phyloP scores from a whole-genome alignment of 2,888 invertebrate species.

The Argyra leucocephala region DNA sequence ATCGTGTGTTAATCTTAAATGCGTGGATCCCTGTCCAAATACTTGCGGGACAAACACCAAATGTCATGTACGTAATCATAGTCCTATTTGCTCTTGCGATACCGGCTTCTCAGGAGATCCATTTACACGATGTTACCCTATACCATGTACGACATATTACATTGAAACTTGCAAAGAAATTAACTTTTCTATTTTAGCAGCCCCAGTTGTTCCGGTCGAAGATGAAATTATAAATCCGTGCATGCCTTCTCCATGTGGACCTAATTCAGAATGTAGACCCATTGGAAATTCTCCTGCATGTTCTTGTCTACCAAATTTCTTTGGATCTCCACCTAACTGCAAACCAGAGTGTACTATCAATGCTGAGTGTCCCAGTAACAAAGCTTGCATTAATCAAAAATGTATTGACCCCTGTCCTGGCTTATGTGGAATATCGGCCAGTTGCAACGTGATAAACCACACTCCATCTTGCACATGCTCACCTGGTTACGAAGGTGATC shows the following conservation, averaged over 20 bases:
- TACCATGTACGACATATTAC: slow-evolving; percentile 47
- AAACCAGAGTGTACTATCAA: slow-evolving; percentile 71
- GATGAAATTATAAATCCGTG: slow-evolving; percentile 48
- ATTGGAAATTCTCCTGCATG: slow-evolving; percentile 57
- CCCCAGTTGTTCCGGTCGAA: slow-evolving; percentile 30
- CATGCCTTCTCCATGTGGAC: slow-evolving; percentile 56
- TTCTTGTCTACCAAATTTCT: slow-evolving; percentile 50
- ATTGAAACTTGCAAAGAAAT: not conserved
- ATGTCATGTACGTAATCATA: slow-evolving; percentile 68
- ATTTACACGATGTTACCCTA: slow-evolving; percentile 51
- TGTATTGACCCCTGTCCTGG: slow-evolving; percentile 62
- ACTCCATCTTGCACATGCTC: slow-evolving; percentile 58
- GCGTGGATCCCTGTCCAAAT: slow-evolving; percentile 61
- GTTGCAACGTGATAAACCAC: slow-evolving; percentile 62
- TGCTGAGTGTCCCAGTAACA: slow-evolving; percentile 55
- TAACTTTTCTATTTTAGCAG: slow-evolving; percentile 20
- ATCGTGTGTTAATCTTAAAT: slow-evolving; percentile 63
- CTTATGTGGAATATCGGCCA: slow-evolving; percentile 59
- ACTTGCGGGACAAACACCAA: slow-evolving; percentile 61
- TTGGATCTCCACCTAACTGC: slow-evolving; percentile 64
- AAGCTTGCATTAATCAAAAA: slow-evolving; percentile 62
- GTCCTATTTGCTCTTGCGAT: slow-evolving; percentile 62
- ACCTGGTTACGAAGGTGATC: slow-evolving; percentile 52
- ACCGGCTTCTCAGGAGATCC: slow-evolving; percentile 56
- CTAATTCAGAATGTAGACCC: slow-evolving; percentile 55